A percentile compares a stretch with the other conserved stretches of the same genome.
phyloP scores from a whole-genome alignment of 2,797 vertebrate genomes.

The Lophotriccus pileatus region DNA sequence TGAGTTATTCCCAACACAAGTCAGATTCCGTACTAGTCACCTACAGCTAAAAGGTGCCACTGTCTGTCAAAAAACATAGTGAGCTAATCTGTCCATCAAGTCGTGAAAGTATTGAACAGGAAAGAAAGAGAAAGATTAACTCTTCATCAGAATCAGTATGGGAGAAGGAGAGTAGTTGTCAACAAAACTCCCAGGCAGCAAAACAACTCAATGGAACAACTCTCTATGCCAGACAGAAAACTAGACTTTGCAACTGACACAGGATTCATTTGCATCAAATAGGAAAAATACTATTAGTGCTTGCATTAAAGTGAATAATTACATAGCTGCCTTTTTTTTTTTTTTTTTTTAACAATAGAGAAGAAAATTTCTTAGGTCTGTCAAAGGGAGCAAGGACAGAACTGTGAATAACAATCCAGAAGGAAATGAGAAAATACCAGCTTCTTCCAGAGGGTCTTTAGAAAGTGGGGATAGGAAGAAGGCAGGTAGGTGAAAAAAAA shows the following conservation, averaged over 20 bases:
- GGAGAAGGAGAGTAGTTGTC: neutral
- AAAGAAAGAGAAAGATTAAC: constrained; percentile 25
- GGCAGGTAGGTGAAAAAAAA: neutral
- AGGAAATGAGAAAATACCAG: neutral
- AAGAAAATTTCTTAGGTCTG: neutral
- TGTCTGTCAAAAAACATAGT: neutral
- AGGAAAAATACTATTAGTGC: neutral
- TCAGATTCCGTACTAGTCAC: neutral
- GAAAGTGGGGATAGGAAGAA: neutral
- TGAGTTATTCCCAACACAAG: neutral
- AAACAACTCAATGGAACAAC: neutral
- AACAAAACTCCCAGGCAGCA: neutral
- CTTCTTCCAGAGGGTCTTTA: neutral
- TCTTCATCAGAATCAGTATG: neutral
- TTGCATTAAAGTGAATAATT: neutral
- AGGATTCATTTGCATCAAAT: neutral
- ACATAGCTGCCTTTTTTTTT: neutral
- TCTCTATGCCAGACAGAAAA: neutral
- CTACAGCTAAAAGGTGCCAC: constrained; percentile 9
- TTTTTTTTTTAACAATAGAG: neutral
- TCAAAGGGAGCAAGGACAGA: neutral
- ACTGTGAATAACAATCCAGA: neutral
- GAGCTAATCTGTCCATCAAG: neutral
- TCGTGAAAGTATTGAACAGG: neutral
- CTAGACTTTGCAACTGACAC: neutral